Evolutionary conservation across 2,797 vertebrate genomes (phyloP).

Genomic region (Tenualosa thibaudeaui): DNA sequence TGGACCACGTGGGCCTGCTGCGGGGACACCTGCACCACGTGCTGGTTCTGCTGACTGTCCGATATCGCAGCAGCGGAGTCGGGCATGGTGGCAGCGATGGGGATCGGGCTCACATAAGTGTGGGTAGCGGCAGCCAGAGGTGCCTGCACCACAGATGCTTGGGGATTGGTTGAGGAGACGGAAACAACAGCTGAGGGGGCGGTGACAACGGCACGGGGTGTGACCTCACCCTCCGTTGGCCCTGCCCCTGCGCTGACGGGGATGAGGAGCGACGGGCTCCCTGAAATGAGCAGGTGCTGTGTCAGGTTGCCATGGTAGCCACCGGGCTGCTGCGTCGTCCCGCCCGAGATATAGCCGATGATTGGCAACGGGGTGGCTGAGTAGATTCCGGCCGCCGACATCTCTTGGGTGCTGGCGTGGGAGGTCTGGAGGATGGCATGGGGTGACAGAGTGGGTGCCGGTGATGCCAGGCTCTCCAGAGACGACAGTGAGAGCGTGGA

Average conservation of each 20-base stretch:
- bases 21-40: constrained; percentile 79
- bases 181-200: constrained; percentile 72
- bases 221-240: constrained; percentile 79
- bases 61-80: not conserved
- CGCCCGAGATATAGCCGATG: constrained; percentile 92
- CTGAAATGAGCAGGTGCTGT: constrained; percentile 94
- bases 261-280: constrained; percentile 92
- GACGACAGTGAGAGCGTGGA: constrained; percentile 79
- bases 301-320: constrained; percentile 88
- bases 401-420: constrained; percentile 82
- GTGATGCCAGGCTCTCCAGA: constrained; percentile 77
- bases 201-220: constrained; percentile 75
- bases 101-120: constrained; percentile 84
- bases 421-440: constrained; percentile 92
- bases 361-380: constrained; percentile 87
- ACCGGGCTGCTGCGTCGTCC: constrained; percentile 83
- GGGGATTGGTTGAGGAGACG: constrained; percentile 46
- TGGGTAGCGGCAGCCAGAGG: constrained; percentile 85
- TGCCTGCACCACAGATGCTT: constrained; percentile 14
- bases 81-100: constrained; percentile 22
- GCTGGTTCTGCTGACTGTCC: constrained; percentile 22
- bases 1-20: constrained; percentile 61
- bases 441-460: constrained; percentile 72
- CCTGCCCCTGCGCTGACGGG: constrained; percentile 82
- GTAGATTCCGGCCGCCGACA: constrained; percentile 89